Evolutionary conservation across 2,113 vertebrate genomes (phyloP).

Genomic region (Psilopsiagon aymara): DNA sequence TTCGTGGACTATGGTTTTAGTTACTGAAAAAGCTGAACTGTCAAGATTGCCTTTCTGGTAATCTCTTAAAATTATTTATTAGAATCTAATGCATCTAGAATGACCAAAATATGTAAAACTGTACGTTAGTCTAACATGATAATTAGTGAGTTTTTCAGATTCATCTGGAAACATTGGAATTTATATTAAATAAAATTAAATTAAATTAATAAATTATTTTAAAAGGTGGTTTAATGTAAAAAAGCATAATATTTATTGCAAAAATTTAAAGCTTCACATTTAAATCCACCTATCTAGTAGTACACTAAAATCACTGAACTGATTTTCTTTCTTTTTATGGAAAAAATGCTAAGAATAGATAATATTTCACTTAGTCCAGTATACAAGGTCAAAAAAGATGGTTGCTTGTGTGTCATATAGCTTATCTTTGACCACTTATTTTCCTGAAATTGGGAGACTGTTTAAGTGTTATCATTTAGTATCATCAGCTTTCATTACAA

Average conservation of each 20-base stretch:
- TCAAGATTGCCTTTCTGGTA: neutral
- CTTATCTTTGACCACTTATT: neutral
- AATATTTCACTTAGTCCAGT: neutral
- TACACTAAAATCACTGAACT: neutral
- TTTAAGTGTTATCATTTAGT: neutral
- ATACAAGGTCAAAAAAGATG: neutral
- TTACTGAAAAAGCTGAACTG: neutral
- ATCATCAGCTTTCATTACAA: neutral
- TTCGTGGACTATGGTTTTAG: neutral
- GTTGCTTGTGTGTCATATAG: neutral
- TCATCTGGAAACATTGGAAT: neutral
- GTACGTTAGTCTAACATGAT: constrained; percentile 38
- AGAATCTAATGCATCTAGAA: constrained; percentile 45
- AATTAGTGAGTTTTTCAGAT: constrained; percentile 47
- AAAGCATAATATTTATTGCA: neutral
- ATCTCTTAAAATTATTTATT: constrained; percentile 39
- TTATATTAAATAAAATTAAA: neutral
- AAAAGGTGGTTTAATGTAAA: neutral
- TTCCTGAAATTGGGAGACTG: neutral
- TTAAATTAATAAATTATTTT: neutral
- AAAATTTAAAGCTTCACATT: neutral
- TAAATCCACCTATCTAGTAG: neutral
- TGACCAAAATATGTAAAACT: constrained; percentile 23
- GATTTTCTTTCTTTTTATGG: neutral
- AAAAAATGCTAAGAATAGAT: neutral